phyloP scores from a whole-genome alignment of 2,888 invertebrate species.

The Aspidiotus destructor region DNA sequence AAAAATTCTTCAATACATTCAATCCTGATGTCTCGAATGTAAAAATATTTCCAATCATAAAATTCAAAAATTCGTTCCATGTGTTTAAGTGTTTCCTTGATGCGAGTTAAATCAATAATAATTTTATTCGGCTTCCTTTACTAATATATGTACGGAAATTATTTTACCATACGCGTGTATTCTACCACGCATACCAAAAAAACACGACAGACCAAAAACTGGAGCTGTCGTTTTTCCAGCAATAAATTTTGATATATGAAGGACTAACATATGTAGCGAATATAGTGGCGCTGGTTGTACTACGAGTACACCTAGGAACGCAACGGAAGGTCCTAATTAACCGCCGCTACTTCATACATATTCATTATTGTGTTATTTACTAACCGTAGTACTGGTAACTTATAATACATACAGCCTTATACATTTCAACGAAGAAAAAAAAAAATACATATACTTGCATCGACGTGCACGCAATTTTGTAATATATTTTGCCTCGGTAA shows the following conservation, averaged over 20 bases:
- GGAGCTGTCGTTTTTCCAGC: conserved; percentile 28
- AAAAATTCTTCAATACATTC: no score
- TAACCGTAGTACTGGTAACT: conserved; percentile 12
- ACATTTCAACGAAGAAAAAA: conserved; percentile 19
- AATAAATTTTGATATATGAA: conserved; percentile 16
- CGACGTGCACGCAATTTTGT: conserved; percentile 32
- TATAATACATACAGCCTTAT: conserved; percentile 9
- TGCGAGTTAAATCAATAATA: no score
- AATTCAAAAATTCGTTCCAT: no score
- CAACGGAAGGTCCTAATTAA: conserved; percentile 32
- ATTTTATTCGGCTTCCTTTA: no score
- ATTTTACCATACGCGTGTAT: no score
- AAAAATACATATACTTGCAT: neutral
- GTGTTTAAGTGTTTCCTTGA: no score
- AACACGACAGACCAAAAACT: conserved; percentile 20
- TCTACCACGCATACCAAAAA: neutral
- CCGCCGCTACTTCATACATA: conserved; percentile 31
- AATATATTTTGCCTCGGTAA: conserved; percentile 25
- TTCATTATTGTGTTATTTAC: conserved; percentile 30
- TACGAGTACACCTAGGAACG: conserved; percentile 11
- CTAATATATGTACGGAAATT: no score
- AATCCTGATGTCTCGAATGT: no score
- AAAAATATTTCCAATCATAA: no score
- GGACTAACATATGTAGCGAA: conserved; percentile 13
- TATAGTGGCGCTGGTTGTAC: conserved; percentile 10